Conservation (phyloP, 2,113 vertebrate species). For the Vidua macroura region DNA sequence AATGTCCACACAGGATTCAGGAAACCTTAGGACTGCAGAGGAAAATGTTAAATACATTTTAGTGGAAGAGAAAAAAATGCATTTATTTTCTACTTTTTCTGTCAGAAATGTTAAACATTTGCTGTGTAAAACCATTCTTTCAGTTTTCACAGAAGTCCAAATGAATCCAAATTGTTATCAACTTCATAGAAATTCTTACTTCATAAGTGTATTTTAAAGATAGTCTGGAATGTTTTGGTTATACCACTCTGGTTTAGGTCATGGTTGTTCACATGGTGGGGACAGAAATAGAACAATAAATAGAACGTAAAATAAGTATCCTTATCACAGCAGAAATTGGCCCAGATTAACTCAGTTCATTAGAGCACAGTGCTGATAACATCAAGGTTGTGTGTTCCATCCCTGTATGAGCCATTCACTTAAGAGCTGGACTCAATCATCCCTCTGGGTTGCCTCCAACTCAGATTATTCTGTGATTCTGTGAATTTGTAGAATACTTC, state of each 20-base stretch:
- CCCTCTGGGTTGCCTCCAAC: background rate
- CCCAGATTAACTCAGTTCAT: background rate
- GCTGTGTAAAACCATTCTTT: background rate
- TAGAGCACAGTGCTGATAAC: fast-evolving
- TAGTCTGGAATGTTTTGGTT: background rate
- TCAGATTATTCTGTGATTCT: background rate
- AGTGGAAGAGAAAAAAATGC: background rate
- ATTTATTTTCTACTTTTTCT: background rate
- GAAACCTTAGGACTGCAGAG: background rate
- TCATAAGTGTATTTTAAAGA: background rate
- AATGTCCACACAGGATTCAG: background rate
- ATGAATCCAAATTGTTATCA: background rate
- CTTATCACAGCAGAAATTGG: background rate
- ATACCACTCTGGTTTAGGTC: background rate
- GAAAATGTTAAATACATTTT: background rate
- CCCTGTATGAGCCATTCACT: background rate
- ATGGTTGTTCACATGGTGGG: background rate
- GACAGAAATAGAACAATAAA: background rate
- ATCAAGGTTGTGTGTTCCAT: background rate
- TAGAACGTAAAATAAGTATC: background rate
- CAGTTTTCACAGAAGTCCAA: background rate
- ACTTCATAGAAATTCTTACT: background rate
- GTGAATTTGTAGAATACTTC: background rate
- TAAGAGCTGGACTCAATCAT: background rate
- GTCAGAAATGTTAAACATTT: background rate